These are phyloP conservation scores for Pipa parva DNA, from an alignment of 2,113 vertebrate genomes.

Conservation along the genomic window DNA sequence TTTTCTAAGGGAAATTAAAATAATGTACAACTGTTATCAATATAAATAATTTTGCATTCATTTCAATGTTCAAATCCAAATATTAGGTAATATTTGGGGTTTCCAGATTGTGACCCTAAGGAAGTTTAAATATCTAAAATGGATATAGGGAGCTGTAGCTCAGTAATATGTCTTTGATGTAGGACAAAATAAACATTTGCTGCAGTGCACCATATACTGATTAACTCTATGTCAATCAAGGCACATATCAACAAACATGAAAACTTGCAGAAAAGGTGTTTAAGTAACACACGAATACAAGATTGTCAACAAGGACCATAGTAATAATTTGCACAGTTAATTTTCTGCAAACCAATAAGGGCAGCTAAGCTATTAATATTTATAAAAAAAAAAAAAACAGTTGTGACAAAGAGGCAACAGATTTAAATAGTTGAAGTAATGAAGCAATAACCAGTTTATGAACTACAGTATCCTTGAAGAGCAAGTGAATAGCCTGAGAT, in stretches of 20 bases:
- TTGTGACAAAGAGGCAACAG: background rate
- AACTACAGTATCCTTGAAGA: background rate
- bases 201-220: conserved; percentile 1
- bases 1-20: too few species aligned
- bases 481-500: background rate
- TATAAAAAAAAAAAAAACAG: conserved; percentile 10
- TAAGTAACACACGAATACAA: background rate
- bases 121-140: too few species aligned
- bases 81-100: too few species aligned
- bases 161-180: too few species aligned
- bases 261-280: background rate
- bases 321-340: conserved; percentile 3
- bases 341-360: conserved; percentile 6
- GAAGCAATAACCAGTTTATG: conserved; percentile 2
- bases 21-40: too few species aligned
- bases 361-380: conserved; percentile 7
- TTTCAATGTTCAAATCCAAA: too few species aligned
- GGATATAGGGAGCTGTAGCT: too few species aligned
- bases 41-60: too few species aligned
- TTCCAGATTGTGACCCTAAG: too few species aligned
- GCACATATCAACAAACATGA: background rate
- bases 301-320: background rate
- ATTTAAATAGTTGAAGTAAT: conserved; percentile 15
- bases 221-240: background rate
- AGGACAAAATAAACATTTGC: conserved; percentile 5